Base-by-base conservation (phyloP, 2,888 invertebrate species). In the Selenia dentaria region DNA sequence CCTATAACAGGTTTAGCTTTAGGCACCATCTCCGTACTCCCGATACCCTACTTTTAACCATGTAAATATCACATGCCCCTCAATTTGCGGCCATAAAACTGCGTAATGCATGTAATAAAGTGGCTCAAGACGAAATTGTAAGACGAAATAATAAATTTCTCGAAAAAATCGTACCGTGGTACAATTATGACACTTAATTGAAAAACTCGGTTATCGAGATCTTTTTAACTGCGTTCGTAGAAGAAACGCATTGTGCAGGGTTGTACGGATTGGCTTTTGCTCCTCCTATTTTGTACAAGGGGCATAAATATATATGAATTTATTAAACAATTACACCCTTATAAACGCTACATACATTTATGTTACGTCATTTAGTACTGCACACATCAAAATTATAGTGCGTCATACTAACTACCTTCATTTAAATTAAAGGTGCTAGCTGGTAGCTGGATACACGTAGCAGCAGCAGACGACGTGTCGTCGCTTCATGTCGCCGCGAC, bases 161-260 rank as follows among this genome's bases (percentile, higher is more conserved):
- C 58, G 70, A 73, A 79, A n/a, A 82, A 66, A 57, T 63, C 63
- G 59, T 59, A 46, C 62, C 66, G 63, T 67, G 76, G 70, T 74
- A 75, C 74, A 68, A 83, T 87, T 87, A 88, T 85, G 79, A 84
- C 86, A 84, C 84, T 75, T 87, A 87, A 89, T 89, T 89, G 88
- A 89, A 86, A 69, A 85, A 79, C 74, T 83, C 79, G 72, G 78
- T 77, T 83, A 86, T 88, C 84, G 78, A 67, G 75, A 83, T 79
- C 68, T 59, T 69, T 71, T 69, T 80, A 84, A 87, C 74, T 80
- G 75, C 69, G 77, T 89, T 86, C 84, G 85, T 87, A 85, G 87
- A 86, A 87, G 67, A 82, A 36, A 45, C 25, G 36, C 31, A 8
- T 16, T 28, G 33, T 33, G 18, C 51, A 83, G 81, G 84, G 83